Evolutionary conservation across 2,888 invertebrate genomes (phyloP).

Genomic region (Molorchus minor): DNA sequence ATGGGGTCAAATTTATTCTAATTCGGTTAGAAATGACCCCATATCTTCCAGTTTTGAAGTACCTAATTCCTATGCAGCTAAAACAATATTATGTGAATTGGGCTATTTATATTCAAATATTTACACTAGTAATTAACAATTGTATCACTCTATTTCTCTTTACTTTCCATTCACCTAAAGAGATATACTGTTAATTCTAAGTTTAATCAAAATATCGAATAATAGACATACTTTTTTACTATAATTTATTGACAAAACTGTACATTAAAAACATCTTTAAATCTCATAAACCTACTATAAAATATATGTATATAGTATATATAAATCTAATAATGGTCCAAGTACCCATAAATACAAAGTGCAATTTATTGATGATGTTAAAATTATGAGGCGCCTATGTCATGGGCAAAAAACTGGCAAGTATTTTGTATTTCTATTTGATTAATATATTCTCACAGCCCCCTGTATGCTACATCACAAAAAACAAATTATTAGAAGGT

Average conservation of each 20-base stretch:
- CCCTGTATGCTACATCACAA: conserved; percentile 9
- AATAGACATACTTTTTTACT: too few relatives aligned
- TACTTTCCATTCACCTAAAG: too few relatives aligned
- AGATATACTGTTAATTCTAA: too few relatives aligned
- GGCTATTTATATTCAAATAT: too few relatives aligned
- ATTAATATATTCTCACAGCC: conserved; percentile 13
- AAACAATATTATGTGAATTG: too few relatives aligned
- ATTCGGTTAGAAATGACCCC: too few relatives aligned
- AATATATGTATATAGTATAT: conserved; percentile 13
- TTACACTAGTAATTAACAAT: too few relatives aligned
- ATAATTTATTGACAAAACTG: conserved; percentile 10
- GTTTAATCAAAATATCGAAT: too few relatives aligned
- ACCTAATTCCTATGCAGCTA: too few relatives aligned
- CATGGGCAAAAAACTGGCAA: conserved; percentile 24
- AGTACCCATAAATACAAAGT: conserved; percentile 1
- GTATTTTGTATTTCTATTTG: conserved; percentile 2
- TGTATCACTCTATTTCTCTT: too few relatives aligned
- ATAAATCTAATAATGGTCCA: conserved; percentile 9
- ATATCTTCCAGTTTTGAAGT: too few relatives aligned
- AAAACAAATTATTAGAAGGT: not conserved
- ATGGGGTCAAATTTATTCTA: too few relatives aligned
- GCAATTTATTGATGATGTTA: not conserved
- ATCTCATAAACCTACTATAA: conserved; percentile 1
- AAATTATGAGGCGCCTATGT: conserved; percentile 1
- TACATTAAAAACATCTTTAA: conserved; percentile 1